phyloP scores from a whole-genome alignment of 64 coral and sea anemone species.

The Montipora cactus region DNA sequence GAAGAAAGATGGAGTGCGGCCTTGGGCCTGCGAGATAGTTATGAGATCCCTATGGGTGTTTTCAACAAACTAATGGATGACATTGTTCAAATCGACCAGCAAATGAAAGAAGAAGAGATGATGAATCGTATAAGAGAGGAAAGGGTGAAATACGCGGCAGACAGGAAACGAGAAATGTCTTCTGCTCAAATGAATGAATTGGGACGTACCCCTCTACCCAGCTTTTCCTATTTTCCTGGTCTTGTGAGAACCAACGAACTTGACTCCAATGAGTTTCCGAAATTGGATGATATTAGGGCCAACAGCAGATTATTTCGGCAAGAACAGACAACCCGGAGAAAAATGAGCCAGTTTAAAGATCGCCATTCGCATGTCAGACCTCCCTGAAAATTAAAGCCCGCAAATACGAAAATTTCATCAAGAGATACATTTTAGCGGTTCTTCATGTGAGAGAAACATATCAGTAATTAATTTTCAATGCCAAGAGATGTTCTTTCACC shows the following conservation, averaged over 20 bases:
- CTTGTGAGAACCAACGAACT: neutral
- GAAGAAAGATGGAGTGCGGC: neutral
- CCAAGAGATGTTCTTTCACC: too few species aligned
- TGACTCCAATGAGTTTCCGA: neutral
- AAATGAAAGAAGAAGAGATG: constrained; percentile 20
- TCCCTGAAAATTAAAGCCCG: neutral
- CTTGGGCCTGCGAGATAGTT: constrained; percentile 6
- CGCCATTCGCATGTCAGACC: constrained; percentile 19
- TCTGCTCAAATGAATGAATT: neutral
- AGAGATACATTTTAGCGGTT: too few species aligned
- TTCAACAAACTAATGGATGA: constrained; percentile 34
- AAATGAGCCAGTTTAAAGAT: constrained; percentile 43
- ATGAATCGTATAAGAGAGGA: neutral
- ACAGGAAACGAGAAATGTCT: neutral
- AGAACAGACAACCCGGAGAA: constrained; percentile 4
- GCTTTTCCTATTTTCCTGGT: constrained; percentile 27
- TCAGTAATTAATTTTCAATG: too few species aligned
- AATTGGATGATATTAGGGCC: neutral
- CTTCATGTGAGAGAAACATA: too few species aligned
- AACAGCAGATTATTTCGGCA: neutral
- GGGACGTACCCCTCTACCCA: neutral
- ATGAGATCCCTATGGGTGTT: constrained; percentile 10
- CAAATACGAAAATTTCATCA: neutral
- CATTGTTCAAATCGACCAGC: constrained; percentile 7
- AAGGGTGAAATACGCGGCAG: neutral